Conservation (phyloP, 2,888 invertebrate genomes). For the Agonum fuliginosum region DNA sequence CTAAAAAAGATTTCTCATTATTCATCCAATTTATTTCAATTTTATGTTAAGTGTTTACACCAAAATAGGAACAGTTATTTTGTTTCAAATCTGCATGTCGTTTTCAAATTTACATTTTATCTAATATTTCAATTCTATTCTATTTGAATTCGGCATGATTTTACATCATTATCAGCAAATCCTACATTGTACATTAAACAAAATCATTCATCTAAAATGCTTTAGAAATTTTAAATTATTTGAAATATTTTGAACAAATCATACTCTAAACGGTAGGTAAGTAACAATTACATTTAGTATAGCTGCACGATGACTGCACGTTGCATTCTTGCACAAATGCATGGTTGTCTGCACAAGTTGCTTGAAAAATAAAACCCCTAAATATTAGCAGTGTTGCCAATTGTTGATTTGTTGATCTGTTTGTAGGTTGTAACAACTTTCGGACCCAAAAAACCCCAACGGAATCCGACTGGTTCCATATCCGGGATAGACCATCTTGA, state of each 20-base stretch:
- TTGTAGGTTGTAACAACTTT: conserved; percentile 84
- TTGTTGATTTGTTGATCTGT: conserved; percentile 8
- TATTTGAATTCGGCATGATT: conserved; percentile 24
- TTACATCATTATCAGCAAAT: background rate
- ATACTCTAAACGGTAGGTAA: conserved; percentile 19
- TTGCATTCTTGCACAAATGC: conserved; percentile 37
- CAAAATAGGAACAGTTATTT: conserved; percentile 18
- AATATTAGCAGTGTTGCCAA: background rate
- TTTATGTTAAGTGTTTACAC: conserved; percentile 29
- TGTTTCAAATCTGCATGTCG: conserved; percentile 24
- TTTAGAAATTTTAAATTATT: background rate
- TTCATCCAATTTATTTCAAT: background rate
- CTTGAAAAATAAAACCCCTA: conserved; percentile 17
- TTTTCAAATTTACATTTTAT: conserved; percentile 7
- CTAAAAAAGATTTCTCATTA: conserved; percentile 28
- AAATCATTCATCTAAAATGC: conserved; percentile 17
- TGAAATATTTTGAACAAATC: conserved; percentile 2
- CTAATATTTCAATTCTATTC: background rate
- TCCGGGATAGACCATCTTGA: conserved; percentile 64
- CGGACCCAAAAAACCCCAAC: conserved; percentile 87
- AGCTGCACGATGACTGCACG: conserved; percentile 23
- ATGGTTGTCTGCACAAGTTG: conserved; percentile 4
- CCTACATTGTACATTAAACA: background rate
- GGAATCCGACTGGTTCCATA: conserved; percentile 71
- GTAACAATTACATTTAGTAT: conserved; percentile 33